A percentile compares a stretch with the other conserved stretches of the same genome.
Evolutionary conservation across 2,113 vertebrate species (phyloP).

Genomic region (Anolis carolinensis): DNA sequence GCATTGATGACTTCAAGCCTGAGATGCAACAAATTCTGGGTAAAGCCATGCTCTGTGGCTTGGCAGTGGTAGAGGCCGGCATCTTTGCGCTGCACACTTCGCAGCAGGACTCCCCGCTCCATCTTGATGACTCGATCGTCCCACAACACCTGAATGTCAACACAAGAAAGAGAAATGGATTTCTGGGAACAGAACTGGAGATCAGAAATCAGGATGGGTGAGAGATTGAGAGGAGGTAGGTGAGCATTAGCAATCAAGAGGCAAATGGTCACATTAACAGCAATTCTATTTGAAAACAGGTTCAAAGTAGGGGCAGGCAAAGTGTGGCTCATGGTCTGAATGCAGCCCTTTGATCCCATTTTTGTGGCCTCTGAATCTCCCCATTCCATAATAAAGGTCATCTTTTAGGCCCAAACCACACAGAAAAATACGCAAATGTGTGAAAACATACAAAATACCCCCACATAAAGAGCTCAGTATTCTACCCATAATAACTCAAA

Average conservation of each 20-base stretch:
- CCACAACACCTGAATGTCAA: conserved; percentile 76
- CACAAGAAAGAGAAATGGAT: background rate
- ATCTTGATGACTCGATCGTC: conserved; percentile 84
- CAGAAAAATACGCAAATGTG: too few species aligned
- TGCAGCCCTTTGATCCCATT: too few species aligned
- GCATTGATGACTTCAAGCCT: conserved; percentile 84
- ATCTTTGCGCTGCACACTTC: conserved; percentile 82
- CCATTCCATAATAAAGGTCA: too few species aligned
- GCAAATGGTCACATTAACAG: background rate
- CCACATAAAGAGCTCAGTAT: too few species aligned
- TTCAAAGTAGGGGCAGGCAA: too few species aligned
- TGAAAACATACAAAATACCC: too few species aligned
- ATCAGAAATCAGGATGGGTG: background rate
- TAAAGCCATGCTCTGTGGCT: conserved; percentile 91
- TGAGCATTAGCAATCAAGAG: background rate
- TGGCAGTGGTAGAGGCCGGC: conserved; percentile 87
- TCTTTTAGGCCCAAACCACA: too few species aligned
- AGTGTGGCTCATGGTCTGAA: too few species aligned
- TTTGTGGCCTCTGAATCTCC: too few species aligned
- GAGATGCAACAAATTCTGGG: conserved; percentile 88
- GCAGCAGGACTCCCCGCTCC: conserved; percentile 86
- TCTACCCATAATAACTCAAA: too few species aligned
- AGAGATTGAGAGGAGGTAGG: background rate
- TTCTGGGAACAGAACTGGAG: background rate
- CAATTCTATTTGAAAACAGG: background rate